Evolutionary conservation across 2,888 invertebrate species (phyloP).

Genomic region (Himalopsyche anomala): DNA sequence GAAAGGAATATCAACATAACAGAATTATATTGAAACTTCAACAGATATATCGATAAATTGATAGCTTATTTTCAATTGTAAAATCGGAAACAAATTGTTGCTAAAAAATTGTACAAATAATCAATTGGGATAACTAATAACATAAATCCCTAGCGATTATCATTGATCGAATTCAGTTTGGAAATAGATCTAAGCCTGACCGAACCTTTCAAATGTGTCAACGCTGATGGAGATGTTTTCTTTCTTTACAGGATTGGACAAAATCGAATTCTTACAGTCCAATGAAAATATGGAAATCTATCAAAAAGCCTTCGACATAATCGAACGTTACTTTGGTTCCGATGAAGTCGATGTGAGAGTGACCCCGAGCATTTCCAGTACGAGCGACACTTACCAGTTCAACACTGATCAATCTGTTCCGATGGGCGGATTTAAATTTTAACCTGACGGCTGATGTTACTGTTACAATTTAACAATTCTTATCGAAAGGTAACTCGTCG

Average conservation of each 20-base stretch:
- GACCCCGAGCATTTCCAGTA: slow-evolving; percentile 86
- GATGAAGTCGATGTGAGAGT: slow-evolving; percentile 91
- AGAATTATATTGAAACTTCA: too few relatives aligned
- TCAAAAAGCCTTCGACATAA: slow-evolving; percentile 97
- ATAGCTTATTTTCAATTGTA: too few relatives aligned
- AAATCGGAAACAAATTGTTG: too few relatives aligned
- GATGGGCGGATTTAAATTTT: slow-evolving; percentile 89
- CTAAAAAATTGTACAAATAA: too few relatives aligned
- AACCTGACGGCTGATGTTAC: slow-evolving; percentile 68
- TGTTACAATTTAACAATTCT: slow-evolving; percentile 46
- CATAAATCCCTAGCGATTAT: too few relatives aligned
- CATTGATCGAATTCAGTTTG: too few relatives aligned
- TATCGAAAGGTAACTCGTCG: slow-evolving; percentile 50
- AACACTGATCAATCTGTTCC: slow-evolving; percentile 84
- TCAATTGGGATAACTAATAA: too few relatives aligned
- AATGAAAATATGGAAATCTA: slow-evolving; percentile 98
- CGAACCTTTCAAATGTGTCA: too few relatives aligned
- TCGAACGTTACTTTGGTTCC: slow-evolving; percentile 96
- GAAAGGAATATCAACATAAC: too few relatives aligned
- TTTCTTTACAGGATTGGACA: slow-evolving; percentile 88
- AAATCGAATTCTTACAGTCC: slow-evolving; percentile 97
- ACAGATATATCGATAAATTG: too few relatives aligned
- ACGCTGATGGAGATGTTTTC: neutral
- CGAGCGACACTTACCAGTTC: slow-evolving; percentile 85
- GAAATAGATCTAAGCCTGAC: too few relatives aligned